Conservation (phyloP, 1,140 invertebrate species). For the Polyergus mexicanus region DNA sequence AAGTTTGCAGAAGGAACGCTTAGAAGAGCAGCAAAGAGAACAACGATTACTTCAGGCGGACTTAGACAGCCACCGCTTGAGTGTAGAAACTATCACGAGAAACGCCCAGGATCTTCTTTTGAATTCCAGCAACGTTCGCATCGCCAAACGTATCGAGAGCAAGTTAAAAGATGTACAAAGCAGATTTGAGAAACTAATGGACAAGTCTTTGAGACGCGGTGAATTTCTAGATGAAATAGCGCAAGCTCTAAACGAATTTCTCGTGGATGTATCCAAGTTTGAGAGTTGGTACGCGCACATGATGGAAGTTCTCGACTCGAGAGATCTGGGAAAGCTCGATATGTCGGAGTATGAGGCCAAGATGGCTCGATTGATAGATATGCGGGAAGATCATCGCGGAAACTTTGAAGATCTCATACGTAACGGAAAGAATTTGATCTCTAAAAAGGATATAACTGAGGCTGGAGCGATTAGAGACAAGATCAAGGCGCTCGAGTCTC, state of each 20-base stretch:
- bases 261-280: constrained; percentile 89
- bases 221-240: constrained; percentile 94
- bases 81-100: constrained; percentile 93
- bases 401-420: constrained; percentile 93
- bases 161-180: constrained; percentile 94
- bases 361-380: constrained; percentile 87
- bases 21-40: constrained; percentile 96
- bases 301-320: constrained; percentile 91
- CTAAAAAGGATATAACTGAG: constrained; percentile 96
- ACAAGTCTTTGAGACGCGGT: constrained; percentile 92
- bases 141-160: constrained; percentile 95
- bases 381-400: constrained; percentile 87
- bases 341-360: constrained; percentile 90
- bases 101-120: constrained; percentile 93
- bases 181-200: constrained; percentile 94
- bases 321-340: constrained; percentile 90
- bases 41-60: constrained; percentile 93
- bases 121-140: constrained; percentile 93
- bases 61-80: constrained; percentile 93
- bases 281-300: constrained; percentile 91
- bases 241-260: constrained; percentile 90
- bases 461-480: constrained; percentile 94
- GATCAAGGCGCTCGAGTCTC: constrained; percentile 94
- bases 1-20: constrained; percentile 94
- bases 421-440: constrained; percentile 93